Conservation (phyloP, 92 coral and sea anemone genomes). For the Siderastrea radians region DNA sequence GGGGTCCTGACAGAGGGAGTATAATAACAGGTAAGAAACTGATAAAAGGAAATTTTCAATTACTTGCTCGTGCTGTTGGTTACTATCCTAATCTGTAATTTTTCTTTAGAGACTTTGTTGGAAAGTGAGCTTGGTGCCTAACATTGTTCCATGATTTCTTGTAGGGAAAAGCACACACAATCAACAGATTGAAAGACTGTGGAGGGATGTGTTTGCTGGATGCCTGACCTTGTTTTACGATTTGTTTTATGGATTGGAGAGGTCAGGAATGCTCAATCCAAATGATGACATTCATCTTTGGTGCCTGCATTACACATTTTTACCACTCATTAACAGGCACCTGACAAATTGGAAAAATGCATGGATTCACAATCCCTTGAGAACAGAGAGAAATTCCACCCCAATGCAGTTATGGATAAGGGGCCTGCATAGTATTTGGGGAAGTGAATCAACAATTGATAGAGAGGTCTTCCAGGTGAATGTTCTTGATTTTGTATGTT, state of each 20-base stretch:
- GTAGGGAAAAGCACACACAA: conserved; percentile 76
- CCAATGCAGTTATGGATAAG: conserved; percentile 76
- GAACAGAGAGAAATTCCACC: conserved; percentile 54
- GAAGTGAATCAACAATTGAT: conserved; percentile 25
- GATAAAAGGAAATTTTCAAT: background rate
- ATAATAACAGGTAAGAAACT: conserved; percentile 63
- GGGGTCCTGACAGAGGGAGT: conserved; percentile 66
- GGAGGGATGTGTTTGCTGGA: conserved; percentile 64
- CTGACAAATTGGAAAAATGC: conserved; percentile 75
- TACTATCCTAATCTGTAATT: background rate
- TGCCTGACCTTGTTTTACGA: conserved; percentile 53
- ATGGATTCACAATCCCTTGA: conserved; percentile 69
- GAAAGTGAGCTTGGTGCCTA: too few species aligned
- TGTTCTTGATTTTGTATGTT: background rate
- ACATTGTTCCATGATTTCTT: background rate
- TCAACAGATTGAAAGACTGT: conserved; percentile 59
- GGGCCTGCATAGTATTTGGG: conserved; percentile 64
- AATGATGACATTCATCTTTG: conserved; percentile 65
- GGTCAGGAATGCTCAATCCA: conserved; percentile 46
- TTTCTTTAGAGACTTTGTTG: too few species aligned
- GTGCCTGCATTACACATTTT: conserved; percentile 69
- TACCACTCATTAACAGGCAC: conserved; percentile 68
- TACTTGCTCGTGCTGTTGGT: background rate
- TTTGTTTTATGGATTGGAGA: conserved; percentile 50
- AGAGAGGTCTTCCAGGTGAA: conserved; percentile 43